Conservation (phyloP, 37 sponge, comb jelly and placozoan genomes). For the Oscarella lobularis region DNA sequence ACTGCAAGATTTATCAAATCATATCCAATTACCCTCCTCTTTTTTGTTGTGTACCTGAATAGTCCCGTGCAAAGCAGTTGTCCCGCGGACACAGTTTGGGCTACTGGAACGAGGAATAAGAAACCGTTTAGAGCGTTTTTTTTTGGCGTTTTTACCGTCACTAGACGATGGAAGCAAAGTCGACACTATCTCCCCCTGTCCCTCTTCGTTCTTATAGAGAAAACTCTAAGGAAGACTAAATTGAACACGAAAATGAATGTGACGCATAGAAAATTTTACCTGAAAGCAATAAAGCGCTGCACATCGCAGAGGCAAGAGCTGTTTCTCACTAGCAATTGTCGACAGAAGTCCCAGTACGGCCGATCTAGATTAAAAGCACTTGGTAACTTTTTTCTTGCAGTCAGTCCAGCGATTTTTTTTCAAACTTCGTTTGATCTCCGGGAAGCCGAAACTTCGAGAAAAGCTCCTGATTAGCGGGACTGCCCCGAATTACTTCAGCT, state of each 20-base stretch:
- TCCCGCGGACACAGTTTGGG: conserved; percentile 54
- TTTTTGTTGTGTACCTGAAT: conserved; percentile 39
- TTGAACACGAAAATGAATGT: background rate
- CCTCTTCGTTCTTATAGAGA: conserved; percentile 53
- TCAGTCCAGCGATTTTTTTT: background rate
- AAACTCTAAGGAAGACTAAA: conserved; percentile 22
- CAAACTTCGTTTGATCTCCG: conserved; percentile 38
- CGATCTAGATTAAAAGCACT: conserved; percentile 8
- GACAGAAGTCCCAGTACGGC: conserved; percentile 74
- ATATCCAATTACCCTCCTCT: background rate
- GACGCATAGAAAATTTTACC: background rate
- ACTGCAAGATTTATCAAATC: background rate
- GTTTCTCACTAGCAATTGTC: conserved; percentile 91
- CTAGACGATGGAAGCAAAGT: conserved; percentile 71
- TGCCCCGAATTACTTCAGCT: conserved; percentile 64
- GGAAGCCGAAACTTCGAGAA: conserved; percentile 49
- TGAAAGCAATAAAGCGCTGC: conserved; percentile 90
- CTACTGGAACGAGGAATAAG: too few species aligned
- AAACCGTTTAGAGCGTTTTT: too few species aligned
- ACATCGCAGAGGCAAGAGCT: conserved; percentile 40
- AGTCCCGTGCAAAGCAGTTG: conserved; percentile 87
- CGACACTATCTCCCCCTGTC: conserved; percentile 62
- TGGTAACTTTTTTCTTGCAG: conserved; percentile 4
- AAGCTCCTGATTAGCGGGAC: conserved; percentile 36
- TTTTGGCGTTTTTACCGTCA: conserved; percentile 3